Percentiles rank a stretch among this genome's conserved stretches.
phyloP scores from a whole-genome alignment of 2,888 invertebrate species.

The Prenolepis imparis region DNA sequence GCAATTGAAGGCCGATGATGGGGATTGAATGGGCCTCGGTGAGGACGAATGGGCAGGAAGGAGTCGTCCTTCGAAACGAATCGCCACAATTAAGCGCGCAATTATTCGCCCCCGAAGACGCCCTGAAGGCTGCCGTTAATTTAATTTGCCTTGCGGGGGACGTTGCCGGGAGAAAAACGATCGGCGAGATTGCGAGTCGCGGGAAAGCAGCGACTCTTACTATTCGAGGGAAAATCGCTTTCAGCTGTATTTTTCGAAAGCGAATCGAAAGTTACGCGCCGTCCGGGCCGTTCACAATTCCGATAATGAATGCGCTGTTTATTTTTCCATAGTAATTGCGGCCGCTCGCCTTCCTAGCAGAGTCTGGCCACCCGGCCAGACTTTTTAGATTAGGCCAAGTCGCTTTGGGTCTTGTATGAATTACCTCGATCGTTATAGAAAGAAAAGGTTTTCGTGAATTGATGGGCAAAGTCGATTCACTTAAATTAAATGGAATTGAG shows the following conservation, averaged over 20 bases:
- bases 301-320: slow-evolving; percentile 54
- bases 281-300: slow-evolving; percentile 43
- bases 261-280: slow-evolving; percentile 54
- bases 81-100: slow-evolving; percentile 75
- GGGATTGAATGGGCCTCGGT: slow-evolving; percentile 53
- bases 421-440: slow-evolving; percentile 24
- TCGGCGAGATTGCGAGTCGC: slow-evolving; percentile 68
- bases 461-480: slow-evolving; percentile 20
- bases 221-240: slow-evolving; percentile 64
- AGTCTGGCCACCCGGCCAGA: slow-evolving; percentile 20
- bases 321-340: slow-evolving; percentile 54
- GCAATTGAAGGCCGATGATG: slow-evolving; percentile 62
- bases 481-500: slow-evolving; percentile 38
- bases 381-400: slow-evolving; percentile 48
- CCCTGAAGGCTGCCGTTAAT: slow-evolving; percentile 66
- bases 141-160: slow-evolving; percentile 75
- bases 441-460: slow-evolving; percentile 28
- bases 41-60: slow-evolving; percentile 45
- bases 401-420: slow-evolving; percentile 41
- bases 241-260: slow-evolving; percentile 65
- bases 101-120: slow-evolving; percentile 73
- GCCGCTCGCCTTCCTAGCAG: slow-evolving; percentile 22
- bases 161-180: slow-evolving; percentile 69
- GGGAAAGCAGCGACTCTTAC: slow-evolving; percentile 44
- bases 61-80: slow-evolving; percentile 65